Base-by-base conservation (phyloP, 2,113 vertebrate genomes). In the Seriola dumerili region DNA sequence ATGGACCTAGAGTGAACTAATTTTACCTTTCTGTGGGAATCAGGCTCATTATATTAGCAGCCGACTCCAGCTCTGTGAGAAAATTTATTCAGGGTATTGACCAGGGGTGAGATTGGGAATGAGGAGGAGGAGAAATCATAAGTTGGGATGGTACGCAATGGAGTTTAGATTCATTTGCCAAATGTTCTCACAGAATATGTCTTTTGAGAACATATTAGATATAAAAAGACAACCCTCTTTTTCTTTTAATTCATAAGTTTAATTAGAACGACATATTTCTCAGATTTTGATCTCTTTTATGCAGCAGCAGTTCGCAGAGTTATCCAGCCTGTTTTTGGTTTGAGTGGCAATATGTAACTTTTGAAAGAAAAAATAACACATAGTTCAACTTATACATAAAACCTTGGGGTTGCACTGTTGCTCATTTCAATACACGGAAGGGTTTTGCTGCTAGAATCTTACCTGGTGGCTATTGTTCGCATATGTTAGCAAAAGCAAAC, bases 11-110 rank as follows among this genome's bases (percentile, higher is more conserved):
- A 69, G 38, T 79, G 64, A 78, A 83, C 65, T 50, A 34, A 76
- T 72, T 72, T 67, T 17, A 69, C 54, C 44, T 80, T 65, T 78
- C 52, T 40, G 34, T 80, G 59, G 50, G 57, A 79, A 52, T 83
- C 32, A 3, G 46, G 14, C 74, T 78, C 44, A 78, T 85, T 66
- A 72, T n/a, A 70, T 63, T 21, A 55, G 44, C 54, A 54, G 61
- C 21, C 6, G 5, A 3, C 12, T n/a, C 44, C 9, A 14, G 59
- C 36, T 58, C 57, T 55, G 42, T 70, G 62, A 66, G 62, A 63
- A 71, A 42, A 63, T 2, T 0, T 72, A 80, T 72, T 69, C 69
- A 0, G 36, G 44, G 54, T 85, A 82, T 78, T 76, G 70, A 85
- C 55, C 34, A 8, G 19, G 4, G 19, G 34, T 38, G 54, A 65